Evolutionary conservation across 2,888 invertebrate genomes (phyloP).

Genomic region (Petrophora chlorosata): DNA sequence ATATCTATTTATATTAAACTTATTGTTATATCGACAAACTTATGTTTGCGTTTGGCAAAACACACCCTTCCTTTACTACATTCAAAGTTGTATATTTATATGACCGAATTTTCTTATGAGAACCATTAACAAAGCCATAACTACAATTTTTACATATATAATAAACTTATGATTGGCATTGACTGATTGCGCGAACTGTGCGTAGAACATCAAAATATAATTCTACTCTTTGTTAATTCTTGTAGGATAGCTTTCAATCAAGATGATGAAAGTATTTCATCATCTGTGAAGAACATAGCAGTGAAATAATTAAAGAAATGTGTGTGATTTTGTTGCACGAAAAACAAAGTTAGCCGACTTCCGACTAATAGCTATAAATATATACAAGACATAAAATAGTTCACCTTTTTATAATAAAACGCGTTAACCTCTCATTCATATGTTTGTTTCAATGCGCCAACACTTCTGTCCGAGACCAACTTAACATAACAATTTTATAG

Average conservation of each 20-base stretch:
- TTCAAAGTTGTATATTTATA: background rate
- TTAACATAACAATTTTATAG: slow-evolving; percentile 39
- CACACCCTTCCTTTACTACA: background rate
- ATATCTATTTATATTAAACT: slow-evolving; percentile 44
- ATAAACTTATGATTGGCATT: no score
- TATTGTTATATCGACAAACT: slow-evolving; percentile 28
- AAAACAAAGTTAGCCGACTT: slow-evolving; percentile 7
- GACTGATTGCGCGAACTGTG: no score
- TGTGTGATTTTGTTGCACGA: background rate
- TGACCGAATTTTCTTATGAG: no score
- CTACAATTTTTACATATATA: no score
- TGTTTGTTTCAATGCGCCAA: slow-evolving; percentile 58
- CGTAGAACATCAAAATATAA: no score
- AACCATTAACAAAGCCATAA: background rate
- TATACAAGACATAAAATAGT: slow-evolving; percentile 77
- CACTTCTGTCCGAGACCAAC: slow-evolving; percentile 36
- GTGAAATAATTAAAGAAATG: no score
- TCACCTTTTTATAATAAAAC: slow-evolving; percentile 71
- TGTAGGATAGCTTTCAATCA: no score
- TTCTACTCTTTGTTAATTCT: no score
- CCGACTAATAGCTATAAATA: slow-evolving; percentile 43
- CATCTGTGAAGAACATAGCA: no score
- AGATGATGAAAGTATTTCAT: no score
- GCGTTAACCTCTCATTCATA: slow-evolving; percentile 64
- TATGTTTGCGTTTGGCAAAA: slow-evolving; percentile 42